These are phyloP conservation scores for Gouania willdenowi DNA, from an alignment of 2,797 vertebrate species.

Conservation along the genomic window DNA sequence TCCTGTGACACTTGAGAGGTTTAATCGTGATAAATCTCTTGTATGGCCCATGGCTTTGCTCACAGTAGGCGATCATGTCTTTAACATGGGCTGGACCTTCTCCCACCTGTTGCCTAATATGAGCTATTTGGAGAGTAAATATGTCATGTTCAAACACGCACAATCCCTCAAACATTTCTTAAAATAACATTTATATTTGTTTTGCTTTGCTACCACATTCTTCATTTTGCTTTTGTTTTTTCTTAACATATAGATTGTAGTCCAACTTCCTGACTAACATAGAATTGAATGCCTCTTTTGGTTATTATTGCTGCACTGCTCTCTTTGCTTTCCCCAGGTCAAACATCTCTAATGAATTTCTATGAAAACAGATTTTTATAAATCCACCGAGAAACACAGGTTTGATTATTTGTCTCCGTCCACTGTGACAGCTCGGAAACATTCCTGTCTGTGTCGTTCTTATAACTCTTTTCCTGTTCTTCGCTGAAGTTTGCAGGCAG, in stretches of 20 bases:
- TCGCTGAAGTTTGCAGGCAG: too few relatives aligned
- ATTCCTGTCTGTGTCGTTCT: slow-evolving; percentile 19
- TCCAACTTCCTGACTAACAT: slow-evolving; percentile 8
- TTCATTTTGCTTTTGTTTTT: not conserved
- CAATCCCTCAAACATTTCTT: not conserved
- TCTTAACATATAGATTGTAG: too few relatives aligned
- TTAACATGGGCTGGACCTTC: not conserved
- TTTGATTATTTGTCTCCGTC: slow-evolving; percentile 55
- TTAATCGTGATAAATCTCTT: slow-evolving; percentile 30
- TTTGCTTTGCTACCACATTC: slow-evolving; percentile 5
- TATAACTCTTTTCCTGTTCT: not conserved
- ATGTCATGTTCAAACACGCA: slow-evolving; percentile 2
- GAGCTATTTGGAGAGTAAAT: slow-evolving; percentile 18
- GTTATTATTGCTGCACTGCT: slow-evolving; percentile 23
- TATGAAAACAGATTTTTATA: slow-evolving; percentile 65
- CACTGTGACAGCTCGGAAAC: slow-evolving; percentile 1
- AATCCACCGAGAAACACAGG: slow-evolving; percentile 64
- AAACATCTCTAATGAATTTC: slow-evolving; percentile 56
- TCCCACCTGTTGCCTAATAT: slow-evolving; percentile 25
- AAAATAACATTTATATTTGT: not conserved
- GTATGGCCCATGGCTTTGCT: slow-evolving; percentile 17
- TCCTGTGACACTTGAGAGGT: slow-evolving; percentile 13
- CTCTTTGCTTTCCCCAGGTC: slow-evolving; percentile 1
- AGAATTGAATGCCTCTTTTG: not conserved
- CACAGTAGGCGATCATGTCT: not conserved